Conservation (phyloP, 1,140 invertebrate genomes). For the Phocides pigmalion region DNA sequence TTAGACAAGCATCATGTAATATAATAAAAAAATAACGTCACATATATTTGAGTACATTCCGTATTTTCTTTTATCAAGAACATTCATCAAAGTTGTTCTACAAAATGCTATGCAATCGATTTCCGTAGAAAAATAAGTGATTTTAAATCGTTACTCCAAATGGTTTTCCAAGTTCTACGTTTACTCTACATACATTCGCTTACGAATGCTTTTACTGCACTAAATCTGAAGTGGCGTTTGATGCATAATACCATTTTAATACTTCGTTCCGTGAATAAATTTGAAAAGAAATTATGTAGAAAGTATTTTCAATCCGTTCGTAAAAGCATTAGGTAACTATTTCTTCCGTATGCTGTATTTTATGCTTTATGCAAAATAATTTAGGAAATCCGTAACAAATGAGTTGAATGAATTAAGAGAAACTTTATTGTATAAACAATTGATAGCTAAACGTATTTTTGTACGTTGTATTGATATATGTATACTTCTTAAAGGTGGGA, state of each 20-base stretch:
- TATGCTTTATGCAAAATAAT: too few relatives aligned
- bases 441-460: too few relatives aligned
- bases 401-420: too few relatives aligned
- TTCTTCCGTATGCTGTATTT: too few relatives aligned
- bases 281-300: not conserved
- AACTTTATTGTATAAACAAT: too few relatives aligned
- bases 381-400: too few relatives aligned
- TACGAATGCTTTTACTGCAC: slow-evolving; percentile 8
- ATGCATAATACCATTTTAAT: slow-evolving; percentile 12
- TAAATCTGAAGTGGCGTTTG: slow-evolving; percentile 13
- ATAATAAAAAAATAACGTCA: too few relatives aligned
- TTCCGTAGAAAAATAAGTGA: slow-evolving; percentile 2
- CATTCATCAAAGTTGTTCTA: not conserved
- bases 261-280: not conserved
- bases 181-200: not conserved
- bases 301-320: not conserved
- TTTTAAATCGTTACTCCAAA: slow-evolving; percentile 19
- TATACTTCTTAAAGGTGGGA: too few relatives aligned
- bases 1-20: too few relatives aligned
- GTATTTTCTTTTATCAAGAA: not conserved
- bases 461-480: too few relatives aligned
- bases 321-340: not conserved
- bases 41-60: too few relatives aligned
- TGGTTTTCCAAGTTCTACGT: slow-evolving; percentile 4
- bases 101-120: not conserved